Conservation (phyloP, 2,797 vertebrate genomes). For the Enteromius unitaeniatus region DNA sequence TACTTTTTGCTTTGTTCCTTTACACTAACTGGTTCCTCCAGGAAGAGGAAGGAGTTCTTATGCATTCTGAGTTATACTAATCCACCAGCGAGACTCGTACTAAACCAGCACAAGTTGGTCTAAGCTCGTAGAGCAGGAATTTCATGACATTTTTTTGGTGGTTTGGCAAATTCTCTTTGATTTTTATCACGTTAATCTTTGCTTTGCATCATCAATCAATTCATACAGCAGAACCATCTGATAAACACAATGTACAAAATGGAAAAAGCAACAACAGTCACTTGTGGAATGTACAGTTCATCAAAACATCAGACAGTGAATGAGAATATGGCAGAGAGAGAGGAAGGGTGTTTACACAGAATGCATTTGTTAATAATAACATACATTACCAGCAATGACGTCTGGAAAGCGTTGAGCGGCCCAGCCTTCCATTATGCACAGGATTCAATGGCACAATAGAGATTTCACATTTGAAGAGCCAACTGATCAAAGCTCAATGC, state of each 20-base stretch:
- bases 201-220: slow-evolving; percentile 24
- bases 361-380: slow-evolving; percentile 48
- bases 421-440: slow-evolving; percentile 43
- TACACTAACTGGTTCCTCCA: not conserved
- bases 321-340: slow-evolving; percentile 18
- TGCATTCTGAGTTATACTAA: not conserved
- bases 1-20: not conserved
- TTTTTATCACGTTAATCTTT: slow-evolving; percentile 20
- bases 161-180: not conserved
- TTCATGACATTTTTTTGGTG: slow-evolving; percentile 21
- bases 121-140: slow-evolving; percentile 12
- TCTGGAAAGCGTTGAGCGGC: slow-evolving; percentile 24
- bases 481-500: slow-evolving; percentile 33
- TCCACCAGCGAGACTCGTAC: not conserved
- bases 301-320: slow-evolving; percentile 32
- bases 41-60: not conserved
- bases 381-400: slow-evolving; percentile 43
- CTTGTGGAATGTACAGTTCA: slow-evolving; percentile 45
- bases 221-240: not conserved
- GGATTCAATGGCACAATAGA: slow-evolving; percentile 30
- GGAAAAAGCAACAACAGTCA: slow-evolving; percentile 20
- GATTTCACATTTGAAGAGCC: slow-evolving; percentile 38
- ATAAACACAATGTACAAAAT: slow-evolving; percentile 22
- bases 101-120: not conserved
- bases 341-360: slow-evolving; percentile 58